Evolutionary conservation across 2,797 vertebrate species (phyloP).

Genomic region (Brachymystax lenok): DNA sequence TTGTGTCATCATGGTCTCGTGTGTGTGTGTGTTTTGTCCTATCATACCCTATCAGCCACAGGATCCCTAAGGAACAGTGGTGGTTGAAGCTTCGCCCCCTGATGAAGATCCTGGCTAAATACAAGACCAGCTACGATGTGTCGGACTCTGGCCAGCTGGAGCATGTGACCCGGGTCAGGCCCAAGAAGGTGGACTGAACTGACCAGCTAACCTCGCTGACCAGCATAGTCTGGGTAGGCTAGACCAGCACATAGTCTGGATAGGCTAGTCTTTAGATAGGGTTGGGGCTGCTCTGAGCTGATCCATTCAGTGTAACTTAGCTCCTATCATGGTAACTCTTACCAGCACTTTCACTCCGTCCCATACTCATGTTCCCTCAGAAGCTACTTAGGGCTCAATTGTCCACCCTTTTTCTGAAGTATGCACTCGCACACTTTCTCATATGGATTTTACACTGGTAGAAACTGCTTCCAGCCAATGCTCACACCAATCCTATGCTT

Average conservation of each 20-base stretch:
- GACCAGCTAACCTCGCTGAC: constrained; percentile 72
- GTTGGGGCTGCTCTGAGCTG: not conserved
- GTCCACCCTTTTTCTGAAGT: not conserved
- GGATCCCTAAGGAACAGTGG: constrained; percentile 94
- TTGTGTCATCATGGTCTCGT: no score
- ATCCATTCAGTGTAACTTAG: constrained; percentile 2
- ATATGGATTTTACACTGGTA: no score
- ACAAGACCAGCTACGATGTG: constrained; percentile 90
- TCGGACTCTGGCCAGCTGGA: constrained; percentile 88
- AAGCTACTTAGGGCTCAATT: constrained; percentile 29
- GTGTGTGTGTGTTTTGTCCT: not conserved
- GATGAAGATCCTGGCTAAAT: constrained; percentile 97
- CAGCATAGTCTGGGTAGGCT: not conserved
- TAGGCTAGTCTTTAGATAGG: not conserved
- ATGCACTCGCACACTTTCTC: no score
- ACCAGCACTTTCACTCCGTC: constrained; percentile 77
- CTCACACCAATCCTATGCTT: no score
- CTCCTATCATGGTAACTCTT: constrained; percentile 68
- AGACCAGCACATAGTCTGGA: not conserved
- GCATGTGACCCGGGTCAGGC: constrained; percentile 74
- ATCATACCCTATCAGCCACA: constrained; percentile 75
- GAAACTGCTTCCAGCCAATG: no score
- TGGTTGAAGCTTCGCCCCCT: constrained; percentile 93
- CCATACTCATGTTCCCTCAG: constrained; percentile 3
- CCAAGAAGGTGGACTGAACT: constrained; percentile 41